phyloP scores from a whole-genome alignment of 1,140 invertebrate genomes.

The Euwallacea fornicatus region DNA sequence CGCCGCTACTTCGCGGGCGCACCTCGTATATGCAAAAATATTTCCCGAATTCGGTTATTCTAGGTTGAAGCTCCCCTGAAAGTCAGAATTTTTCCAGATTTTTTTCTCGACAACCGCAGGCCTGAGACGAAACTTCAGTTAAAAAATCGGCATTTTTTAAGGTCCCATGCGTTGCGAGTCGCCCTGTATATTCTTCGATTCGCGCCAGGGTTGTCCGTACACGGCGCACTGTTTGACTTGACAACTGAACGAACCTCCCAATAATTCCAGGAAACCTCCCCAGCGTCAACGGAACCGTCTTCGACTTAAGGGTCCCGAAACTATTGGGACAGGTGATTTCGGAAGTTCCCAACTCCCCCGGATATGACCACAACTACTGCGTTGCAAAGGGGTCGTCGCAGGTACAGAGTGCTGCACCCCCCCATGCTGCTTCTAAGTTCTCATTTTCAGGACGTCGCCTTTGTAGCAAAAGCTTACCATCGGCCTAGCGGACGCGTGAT shows the following conservation, averaged over 20 bases:
- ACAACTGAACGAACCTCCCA: not conserved
- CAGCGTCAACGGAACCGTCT: slow-evolving; percentile 44
- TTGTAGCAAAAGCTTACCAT: slow-evolving; percentile 62
- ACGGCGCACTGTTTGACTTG: too few relatives aligned
- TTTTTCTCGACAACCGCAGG: too few relatives aligned
- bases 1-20: too few relatives aligned
- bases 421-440: not conserved
- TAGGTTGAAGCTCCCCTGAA: too few relatives aligned
- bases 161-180: too few relatives aligned
- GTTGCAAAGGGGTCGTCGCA: slow-evolving; percentile 39
- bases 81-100: too few relatives aligned
- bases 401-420: not conserved
- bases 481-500: slow-evolving; percentile 69
- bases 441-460: slow-evolving; percentile 42
- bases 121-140: too few relatives aligned
- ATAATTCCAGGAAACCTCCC: slow-evolving; percentile 44
- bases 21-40: too few relatives aligned
- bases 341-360: slow-evolving; percentile 53
- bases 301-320: slow-evolving; percentile 67
- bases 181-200: too few relatives aligned
- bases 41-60: too few relatives aligned
- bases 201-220: too few relatives aligned
- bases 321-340: slow-evolving; percentile 58
- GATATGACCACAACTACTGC: slow-evolving; percentile 78
- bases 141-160: too few relatives aligned